phyloP scores from a whole-genome alignment of 2,888 invertebrate genomes.

The Dyspetes luteomarginatus region DNA sequence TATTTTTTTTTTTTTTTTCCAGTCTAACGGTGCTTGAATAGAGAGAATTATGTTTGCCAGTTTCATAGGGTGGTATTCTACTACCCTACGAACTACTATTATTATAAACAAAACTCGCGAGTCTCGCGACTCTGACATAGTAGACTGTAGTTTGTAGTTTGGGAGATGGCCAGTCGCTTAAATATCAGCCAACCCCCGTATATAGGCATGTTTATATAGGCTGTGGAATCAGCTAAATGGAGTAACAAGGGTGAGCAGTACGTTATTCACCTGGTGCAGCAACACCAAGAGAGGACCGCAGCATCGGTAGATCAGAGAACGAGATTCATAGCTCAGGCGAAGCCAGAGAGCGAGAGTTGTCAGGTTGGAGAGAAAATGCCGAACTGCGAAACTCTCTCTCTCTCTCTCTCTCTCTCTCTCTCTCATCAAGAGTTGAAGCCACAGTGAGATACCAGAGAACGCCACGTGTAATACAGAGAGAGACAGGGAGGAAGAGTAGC shows the following conservation, averaged over 20 bases:
- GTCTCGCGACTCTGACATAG: conserved; percentile 27
- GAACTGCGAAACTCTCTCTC: conserved; percentile 13
- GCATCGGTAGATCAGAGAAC: conserved; percentile 74
- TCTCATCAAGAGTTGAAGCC: conserved; percentile 15
- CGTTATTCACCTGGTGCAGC: conserved; percentile 52
- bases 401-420: conserved; percentile 21
- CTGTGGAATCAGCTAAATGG: conserved; percentile 30
- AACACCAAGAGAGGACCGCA: conserved; percentile 32
- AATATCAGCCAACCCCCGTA: conserved; percentile 42
- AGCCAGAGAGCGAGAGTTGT: conserved; percentile 59
- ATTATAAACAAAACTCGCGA: conserved; percentile 28
- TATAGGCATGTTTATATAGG: neutral
- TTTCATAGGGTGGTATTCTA: neutral
- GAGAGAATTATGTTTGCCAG: neutral
- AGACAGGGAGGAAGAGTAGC: conserved; percentile 1
- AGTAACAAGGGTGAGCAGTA: conserved; percentile 14
- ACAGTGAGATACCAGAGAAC: conserved; percentile 13
- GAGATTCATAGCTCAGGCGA: conserved; percentile 79
- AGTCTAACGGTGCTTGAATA: neutral
- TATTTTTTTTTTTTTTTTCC: neutral
- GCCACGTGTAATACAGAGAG: neutral
- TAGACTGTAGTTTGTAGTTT: conserved; percentile 35
- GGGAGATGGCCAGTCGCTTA: conserved; percentile 52
- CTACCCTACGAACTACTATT: too few relatives aligned
- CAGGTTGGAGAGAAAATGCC: conserved; percentile 56